Conservation (phyloP, 2,797 vertebrate species). For the Xerus rutilus region DNA sequence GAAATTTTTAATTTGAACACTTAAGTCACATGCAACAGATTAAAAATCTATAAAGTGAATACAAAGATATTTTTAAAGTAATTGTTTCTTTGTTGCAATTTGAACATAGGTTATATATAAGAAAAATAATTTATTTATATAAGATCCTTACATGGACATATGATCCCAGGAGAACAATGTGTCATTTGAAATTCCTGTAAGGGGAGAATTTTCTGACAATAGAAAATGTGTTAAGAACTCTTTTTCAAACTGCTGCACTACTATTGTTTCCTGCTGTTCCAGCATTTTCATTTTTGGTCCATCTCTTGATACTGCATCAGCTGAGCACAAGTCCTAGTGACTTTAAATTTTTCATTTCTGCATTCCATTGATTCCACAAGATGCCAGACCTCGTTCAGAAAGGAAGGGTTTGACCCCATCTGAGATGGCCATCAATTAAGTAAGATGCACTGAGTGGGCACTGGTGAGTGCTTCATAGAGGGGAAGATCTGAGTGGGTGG, state of each 20-base stretch:
- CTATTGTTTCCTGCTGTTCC: background rate
- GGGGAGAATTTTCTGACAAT: background rate
- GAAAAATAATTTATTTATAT: background rate
- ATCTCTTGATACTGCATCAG: background rate
- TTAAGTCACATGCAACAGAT: conserved; percentile 26
- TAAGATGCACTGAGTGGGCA: background rate
- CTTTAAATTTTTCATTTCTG: background rate
- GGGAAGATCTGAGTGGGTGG: background rate
- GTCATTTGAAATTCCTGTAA: background rate
- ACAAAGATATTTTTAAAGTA: background rate
- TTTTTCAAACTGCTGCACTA: background rate
- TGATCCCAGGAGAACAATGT: background rate
- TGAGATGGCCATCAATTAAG: background rate
- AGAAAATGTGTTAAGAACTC: background rate
- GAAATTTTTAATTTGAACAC: conserved; percentile 52
- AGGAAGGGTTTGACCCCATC: background rate
- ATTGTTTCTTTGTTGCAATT: background rate
- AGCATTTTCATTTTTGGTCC: background rate
- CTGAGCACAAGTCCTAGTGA: background rate
- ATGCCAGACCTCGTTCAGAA: background rate
- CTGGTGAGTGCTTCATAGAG: background rate
- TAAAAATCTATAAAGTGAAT: background rate
- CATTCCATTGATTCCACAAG: background rate
- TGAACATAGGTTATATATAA: background rate
- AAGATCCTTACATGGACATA: too few species aligned